Conservation (phyloP, 1,140 invertebrate genomes). For the Eriocheir sinensis region DNA sequence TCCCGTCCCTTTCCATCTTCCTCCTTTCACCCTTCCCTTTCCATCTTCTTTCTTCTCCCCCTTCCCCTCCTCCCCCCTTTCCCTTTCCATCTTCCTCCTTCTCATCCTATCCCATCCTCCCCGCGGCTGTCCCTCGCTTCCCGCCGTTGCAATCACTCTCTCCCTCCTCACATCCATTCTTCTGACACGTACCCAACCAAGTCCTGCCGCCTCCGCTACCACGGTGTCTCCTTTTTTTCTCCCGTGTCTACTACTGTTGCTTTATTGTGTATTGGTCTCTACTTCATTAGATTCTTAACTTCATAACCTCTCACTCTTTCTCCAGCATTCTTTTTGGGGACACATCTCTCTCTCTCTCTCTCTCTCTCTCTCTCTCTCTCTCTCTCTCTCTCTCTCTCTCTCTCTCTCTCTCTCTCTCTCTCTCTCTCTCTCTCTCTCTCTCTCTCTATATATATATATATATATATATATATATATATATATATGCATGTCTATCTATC, state of each 20-base stretch:
- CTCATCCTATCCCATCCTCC: background rate
- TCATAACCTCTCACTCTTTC: background rate
- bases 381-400: background rate
- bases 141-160: too few relatives aligned
- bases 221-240: background rate
- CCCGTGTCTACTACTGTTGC: background rate
- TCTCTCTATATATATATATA: background rate
- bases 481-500: too few relatives aligned
- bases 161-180: too few relatives aligned
- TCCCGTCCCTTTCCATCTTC: too few relatives aligned
- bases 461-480: too few relatives aligned
- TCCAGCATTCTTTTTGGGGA: too few relatives aligned
- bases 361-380: too few relatives aligned
- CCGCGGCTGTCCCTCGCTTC: too few relatives aligned
- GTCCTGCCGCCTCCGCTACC: background rate
- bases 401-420: slow-evolving; percentile 22
- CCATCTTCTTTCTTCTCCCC: too few relatives aligned
- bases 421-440: slow-evolving; percentile 16
- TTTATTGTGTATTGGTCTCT: background rate
- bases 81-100: background rate
- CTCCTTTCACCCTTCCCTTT: too few relatives aligned
- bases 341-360: too few relatives aligned
- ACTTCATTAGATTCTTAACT: background rate
- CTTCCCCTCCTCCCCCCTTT: background rate
- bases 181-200: slow-evolving; percentile 22